These are phyloP conservation scores for Triplophysa bombifrons DNA, from an alignment of 2,797 vertebrate genomes.

Conservation along the genomic window DNA sequence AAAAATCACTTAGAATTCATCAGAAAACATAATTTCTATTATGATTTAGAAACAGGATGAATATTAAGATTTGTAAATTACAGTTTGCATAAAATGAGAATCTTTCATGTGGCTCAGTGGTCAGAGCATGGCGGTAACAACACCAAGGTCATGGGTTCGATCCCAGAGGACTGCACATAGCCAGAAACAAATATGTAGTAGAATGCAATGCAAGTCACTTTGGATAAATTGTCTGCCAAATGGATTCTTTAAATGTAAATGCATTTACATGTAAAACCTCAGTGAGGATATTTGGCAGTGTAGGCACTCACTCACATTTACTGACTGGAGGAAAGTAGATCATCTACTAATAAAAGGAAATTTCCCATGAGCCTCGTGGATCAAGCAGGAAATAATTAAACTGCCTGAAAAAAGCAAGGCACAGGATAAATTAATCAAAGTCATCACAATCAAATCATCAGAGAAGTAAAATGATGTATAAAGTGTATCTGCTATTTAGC, in stretches of 20 bases:
- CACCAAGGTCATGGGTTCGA: no score
- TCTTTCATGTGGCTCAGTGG: no score
- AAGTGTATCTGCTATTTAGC: background rate
- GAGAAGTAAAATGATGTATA: constrained; percentile 7
- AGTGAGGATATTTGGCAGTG: constrained; percentile 56
- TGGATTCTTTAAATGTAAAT: no score
- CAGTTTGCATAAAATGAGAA: background rate
- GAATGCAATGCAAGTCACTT: no score
- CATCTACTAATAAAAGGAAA: constrained; percentile 76
- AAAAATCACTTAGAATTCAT: background rate
- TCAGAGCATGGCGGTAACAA: no score
- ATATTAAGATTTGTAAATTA: constrained; percentile 3
- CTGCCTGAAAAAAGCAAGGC: constrained; percentile 27
- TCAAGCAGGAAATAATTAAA: constrained; percentile 55
- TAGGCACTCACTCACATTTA: constrained; percentile 60
- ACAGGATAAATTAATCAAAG: constrained; percentile 17
- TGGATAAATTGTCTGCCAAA: no score
- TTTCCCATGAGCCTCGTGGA: constrained; percentile 59
- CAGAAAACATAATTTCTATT: background rate
- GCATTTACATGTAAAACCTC: constrained; percentile 27
- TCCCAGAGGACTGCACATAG: no score
- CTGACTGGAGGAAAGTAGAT: constrained; percentile 78
- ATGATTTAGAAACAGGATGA: background rate
- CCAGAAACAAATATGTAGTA: no score
- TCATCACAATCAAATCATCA: background rate